A percentile compares a stretch with the other conserved stretches of the same genome.
phyloP scores from a whole-genome alignment of 2,113 vertebrate species.

The Hystrix cristata region DNA sequence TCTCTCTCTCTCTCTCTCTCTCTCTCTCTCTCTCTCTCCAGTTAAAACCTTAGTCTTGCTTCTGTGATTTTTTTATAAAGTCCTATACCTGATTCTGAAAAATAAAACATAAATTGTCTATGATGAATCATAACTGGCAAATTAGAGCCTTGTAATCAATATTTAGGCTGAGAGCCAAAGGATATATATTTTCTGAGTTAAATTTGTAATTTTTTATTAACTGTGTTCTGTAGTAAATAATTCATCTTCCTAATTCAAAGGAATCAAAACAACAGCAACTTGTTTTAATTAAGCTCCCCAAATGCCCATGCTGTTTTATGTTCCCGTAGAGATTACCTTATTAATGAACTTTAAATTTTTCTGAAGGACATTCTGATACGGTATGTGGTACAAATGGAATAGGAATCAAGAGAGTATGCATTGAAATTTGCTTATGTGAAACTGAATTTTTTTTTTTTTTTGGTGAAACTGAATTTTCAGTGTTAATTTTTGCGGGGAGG shows the following conservation, averaged over 20 bases:
- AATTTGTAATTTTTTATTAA: constrained; percentile 11
- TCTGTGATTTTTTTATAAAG: constrained; percentile 39
- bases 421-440: background rate
- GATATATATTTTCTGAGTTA: constrained; percentile 21
- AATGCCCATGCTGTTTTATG: background rate
- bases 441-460: background rate
- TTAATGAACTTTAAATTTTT: constrained; percentile 30
- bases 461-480: too few relatives aligned
- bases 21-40: background rate
- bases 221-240: background rate
- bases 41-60: constrained; percentile 3
- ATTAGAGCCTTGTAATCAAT: background rate
- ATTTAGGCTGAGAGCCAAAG: constrained; percentile 8
- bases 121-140: constrained; percentile 20
- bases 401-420: constrained; percentile 5
- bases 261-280: constrained; percentile 19
- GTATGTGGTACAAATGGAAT: background rate
- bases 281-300: constrained; percentile 36
- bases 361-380: background rate
- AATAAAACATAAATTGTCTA: constrained; percentile 32
- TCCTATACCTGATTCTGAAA: constrained; percentile 48
- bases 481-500: too few relatives aligned
- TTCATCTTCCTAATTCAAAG: constrained; percentile 40
- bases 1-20: too few relatives aligned
- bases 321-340: constrained; percentile 2